These are phyloP conservation scores for Tauraco hartlaubi DNA, from an alignment of 2,797 vertebrate genomes.

Conservation along the genomic window DNA sequence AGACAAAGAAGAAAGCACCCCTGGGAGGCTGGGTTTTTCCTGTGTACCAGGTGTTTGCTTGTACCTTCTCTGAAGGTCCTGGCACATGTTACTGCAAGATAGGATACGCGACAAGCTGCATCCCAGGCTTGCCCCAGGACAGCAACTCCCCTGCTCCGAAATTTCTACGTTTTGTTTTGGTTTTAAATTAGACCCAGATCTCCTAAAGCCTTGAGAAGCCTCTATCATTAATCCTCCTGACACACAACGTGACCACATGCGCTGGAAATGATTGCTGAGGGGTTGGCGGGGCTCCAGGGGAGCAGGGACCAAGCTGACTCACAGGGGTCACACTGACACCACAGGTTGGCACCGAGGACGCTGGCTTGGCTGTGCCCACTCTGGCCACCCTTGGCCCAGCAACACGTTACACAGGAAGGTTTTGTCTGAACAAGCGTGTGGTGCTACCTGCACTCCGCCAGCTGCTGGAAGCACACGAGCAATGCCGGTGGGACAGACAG, in stretches of 20 bases:
- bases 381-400: neutral
- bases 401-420: neutral
- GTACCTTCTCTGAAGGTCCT: conserved; percentile 63
- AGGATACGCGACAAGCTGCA: neutral
- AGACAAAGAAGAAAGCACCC: conserved; percentile 68
- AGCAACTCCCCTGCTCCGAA: conserved; percentile 49
- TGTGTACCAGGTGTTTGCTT: conserved; percentile 61
- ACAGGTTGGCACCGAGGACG: neutral
- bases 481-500: neutral
- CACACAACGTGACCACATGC: conserved; percentile 62
- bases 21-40: conserved; percentile 66
- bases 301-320: conserved; percentile 9
- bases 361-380: neutral
- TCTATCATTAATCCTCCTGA: conserved; percentile 60
- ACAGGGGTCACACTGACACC: neutral
- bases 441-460: neutral
- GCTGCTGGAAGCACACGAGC: neutral
- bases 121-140: conserved; percentile 50
- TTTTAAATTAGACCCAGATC: conserved; percentile 66
- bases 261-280: conserved; percentile 53
- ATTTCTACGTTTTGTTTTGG: conserved; percentile 54
- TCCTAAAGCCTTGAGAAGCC: conserved; percentile 21
- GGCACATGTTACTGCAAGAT: conserved; percentile 62
- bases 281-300: conserved; percentile 28
- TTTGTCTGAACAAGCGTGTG: neutral